These are phyloP conservation scores for Pristionchus arcanus DNA, from an alignment of 2,888 invertebrate species.

Conservation along the genomic window DNA sequence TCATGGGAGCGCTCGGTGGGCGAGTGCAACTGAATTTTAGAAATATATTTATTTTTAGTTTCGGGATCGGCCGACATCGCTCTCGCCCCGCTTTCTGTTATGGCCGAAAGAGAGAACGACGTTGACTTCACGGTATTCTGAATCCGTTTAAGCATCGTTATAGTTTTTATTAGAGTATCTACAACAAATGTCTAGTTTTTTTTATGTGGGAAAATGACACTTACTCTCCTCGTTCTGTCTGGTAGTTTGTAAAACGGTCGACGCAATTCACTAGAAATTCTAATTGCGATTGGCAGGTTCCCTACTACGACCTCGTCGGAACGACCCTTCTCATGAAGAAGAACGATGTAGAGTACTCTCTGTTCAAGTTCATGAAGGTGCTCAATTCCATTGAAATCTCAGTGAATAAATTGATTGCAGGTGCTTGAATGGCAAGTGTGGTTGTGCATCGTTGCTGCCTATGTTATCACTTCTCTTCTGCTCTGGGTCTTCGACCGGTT, in stretches of 20 bases:
- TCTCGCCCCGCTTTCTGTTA: constrained; percentile 93
- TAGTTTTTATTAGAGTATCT: background rate
- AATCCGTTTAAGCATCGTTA: background rate
- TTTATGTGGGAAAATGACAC: no score
- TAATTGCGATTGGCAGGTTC: constrained; percentile 83
- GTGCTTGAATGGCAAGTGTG: constrained; percentile 93
- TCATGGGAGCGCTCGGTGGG: constrained; percentile 83
- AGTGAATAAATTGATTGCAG: constrained; percentile 56
- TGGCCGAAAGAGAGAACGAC: constrained; percentile 96
- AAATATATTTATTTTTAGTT: constrained; percentile 54
- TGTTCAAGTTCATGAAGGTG: constrained; percentile 97
- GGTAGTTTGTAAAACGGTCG: no score
- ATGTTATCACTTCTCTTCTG: constrained; percentile 93
- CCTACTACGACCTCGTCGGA: constrained; percentile 97
- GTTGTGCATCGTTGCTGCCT: constrained; percentile 95
- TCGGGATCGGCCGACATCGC: constrained; percentile 89
- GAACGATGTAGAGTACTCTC: constrained; percentile 90
- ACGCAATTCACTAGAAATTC: no score
- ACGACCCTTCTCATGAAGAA: constrained; percentile 96
- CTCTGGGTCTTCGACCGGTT: constrained; percentile 98
- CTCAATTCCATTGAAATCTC: background rate
- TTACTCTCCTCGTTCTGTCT: no score
- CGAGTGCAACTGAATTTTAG: background rate
- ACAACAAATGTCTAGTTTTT: no score
- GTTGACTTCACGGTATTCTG: constrained; percentile 90